Conservation (phyloP, 2,888 invertebrate species). For the Strigamia crassipes region DNA sequence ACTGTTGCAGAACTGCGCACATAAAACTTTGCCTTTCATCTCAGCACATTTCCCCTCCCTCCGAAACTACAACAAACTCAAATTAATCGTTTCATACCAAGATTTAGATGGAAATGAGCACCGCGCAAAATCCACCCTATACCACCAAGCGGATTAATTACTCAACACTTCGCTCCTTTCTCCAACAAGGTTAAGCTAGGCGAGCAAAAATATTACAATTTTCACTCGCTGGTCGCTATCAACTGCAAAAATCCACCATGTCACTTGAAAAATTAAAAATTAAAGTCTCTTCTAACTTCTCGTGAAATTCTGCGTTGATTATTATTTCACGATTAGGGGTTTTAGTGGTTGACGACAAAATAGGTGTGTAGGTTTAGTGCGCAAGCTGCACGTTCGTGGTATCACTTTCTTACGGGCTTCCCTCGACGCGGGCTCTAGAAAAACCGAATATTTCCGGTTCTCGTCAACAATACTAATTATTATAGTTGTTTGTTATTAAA, state of each 20-base stretch:
- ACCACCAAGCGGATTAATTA: slow-evolving; percentile 32
- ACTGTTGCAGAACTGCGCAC: slow-evolving; percentile 29
- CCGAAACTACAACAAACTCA: neutral
- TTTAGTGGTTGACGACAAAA: too few species aligned
- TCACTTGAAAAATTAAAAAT: too few species aligned
- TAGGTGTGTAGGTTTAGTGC: too few species aligned
- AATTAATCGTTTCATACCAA: slow-evolving; percentile 14
- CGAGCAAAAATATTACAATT: neutral
- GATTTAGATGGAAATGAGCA: slow-evolving; percentile 15
- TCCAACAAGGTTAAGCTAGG: neutral
- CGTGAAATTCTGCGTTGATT: too few species aligned
- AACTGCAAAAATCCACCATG: neutral
- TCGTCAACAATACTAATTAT: too few species aligned
- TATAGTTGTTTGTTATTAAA: too few species aligned
- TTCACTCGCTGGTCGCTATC: neutral
- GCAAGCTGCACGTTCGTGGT: too few species aligned
- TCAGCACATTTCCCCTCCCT: neutral
- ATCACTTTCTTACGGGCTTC: too few species aligned
- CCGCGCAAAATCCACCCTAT: neutral
- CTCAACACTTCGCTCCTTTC: neutral
- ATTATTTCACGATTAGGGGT: too few species aligned
- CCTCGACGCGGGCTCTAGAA: too few species aligned
- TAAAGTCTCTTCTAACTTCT: too few species aligned
- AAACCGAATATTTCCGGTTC: too few species aligned
- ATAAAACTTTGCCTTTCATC: slow-evolving; percentile 28